Evolutionary conservation across 2,888 invertebrate species (phyloP).

Genomic region (Caenorhabditis sp.): DNA sequence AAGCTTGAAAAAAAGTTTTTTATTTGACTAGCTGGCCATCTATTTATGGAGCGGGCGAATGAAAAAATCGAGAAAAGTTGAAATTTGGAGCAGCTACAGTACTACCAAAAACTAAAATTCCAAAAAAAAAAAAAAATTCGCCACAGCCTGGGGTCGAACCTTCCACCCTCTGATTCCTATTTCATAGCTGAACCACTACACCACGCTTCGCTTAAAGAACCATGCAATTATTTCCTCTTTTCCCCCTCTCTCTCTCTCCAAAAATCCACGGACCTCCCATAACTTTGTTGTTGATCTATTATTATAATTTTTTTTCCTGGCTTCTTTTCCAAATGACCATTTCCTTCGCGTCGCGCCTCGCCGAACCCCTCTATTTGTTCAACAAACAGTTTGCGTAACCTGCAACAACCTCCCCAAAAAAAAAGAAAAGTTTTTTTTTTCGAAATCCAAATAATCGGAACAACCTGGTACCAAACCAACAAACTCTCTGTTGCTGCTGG

Average conservation of each 20-base stretch:
- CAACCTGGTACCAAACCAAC: slow-evolving; percentile 31
- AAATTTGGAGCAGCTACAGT: background rate
- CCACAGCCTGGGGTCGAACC: no score
- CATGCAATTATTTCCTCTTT: no score
- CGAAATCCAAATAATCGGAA: slow-evolving; percentile 38
- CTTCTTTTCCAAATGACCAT: background rate
- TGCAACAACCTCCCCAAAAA: background rate
- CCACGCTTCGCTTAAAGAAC: no score
- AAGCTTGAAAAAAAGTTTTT: background rate
- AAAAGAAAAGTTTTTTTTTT: slow-evolving; percentile 4
- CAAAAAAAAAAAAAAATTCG: background rate
- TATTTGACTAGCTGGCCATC: background rate
- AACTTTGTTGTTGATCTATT: background rate
- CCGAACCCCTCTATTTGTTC: background rate
- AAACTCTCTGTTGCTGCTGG: slow-evolving; percentile 1
- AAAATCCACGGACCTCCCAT: no score
- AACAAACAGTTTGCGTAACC: slow-evolving; percentile 5
- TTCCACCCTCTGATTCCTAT: no score
- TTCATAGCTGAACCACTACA: no score
- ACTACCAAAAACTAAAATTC: background rate
- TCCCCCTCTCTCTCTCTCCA: no score
- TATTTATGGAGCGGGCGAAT: background rate
- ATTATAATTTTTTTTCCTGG: background rate
- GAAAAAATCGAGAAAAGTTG: background rate
- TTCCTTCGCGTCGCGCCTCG: background rate